Evolutionary conservation across 1,140 invertebrate species (phyloP).

Genomic region (Octopus sinensis): DNA sequence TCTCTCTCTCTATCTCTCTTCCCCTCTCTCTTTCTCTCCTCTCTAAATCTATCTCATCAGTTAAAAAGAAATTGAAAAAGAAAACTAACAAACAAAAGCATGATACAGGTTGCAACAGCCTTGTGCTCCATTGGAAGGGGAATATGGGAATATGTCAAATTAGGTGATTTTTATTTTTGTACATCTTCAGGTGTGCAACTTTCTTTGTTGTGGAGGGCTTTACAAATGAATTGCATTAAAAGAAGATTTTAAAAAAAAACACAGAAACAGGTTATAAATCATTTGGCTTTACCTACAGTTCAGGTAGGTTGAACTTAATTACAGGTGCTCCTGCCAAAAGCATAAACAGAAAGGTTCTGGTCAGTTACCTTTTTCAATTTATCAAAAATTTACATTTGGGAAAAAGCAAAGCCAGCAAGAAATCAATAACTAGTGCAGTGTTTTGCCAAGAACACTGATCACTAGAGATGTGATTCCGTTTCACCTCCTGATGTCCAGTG

Average conservation of each 20-base stretch:
- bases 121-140: neutral
- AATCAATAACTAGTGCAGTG: neutral
- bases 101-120: neutral
- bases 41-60: too few species aligned
- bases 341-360: slow-evolving; percentile 3
- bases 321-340: slow-evolving; percentile 6
- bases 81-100: neutral
- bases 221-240: neutral
- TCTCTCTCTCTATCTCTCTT: neutral
- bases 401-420: too few species aligned
- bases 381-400: neutral
- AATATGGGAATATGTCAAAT: slow-evolving; percentile 9
- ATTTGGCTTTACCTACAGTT: neutral
- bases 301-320: slow-evolving; percentile 6
- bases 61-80: too few species aligned
- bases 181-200: neutral
- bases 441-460: slow-evolving; percentile 3
- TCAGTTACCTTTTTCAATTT: neutral
- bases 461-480: slow-evolving; percentile 13
- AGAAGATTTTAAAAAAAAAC: neutral
- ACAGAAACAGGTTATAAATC: neutral
- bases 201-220: neutral
- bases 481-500: slow-evolving; percentile 9
- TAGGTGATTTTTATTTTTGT: slow-evolving; percentile 1
- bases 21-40: too few species aligned